Percentiles rank a stretch among this genome's conserved stretches.
Conservation (phyloP, 2,797 vertebrate genomes). For the Podarcis siculus region DNA sequence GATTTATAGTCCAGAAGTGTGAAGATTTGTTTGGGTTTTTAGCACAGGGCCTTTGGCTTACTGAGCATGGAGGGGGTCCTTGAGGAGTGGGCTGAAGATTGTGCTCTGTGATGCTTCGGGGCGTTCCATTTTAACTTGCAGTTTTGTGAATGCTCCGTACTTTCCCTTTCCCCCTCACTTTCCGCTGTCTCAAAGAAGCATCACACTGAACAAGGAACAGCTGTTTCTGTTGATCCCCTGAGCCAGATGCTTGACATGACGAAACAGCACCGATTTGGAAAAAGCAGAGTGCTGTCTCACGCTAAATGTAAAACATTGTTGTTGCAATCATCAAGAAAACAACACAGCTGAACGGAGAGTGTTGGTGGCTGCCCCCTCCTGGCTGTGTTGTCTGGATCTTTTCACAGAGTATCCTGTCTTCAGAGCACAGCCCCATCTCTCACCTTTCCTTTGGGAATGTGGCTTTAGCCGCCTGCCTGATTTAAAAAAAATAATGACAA, state of each 20-base stretch:
- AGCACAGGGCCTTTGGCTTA: background rate
- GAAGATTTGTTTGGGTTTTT: background rate
- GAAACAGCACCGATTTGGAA: background rate
- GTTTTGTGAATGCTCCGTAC: background rate
- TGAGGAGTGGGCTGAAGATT: background rate
- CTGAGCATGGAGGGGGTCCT: background rate
- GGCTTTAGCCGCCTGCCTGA: background rate
- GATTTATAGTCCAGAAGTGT: background rate
- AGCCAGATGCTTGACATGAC: background rate
- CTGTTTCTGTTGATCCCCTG: background rate
- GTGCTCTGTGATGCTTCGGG: background rate
- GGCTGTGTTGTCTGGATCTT: background rate
- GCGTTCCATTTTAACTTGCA: background rate
- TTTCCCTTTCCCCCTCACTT: background rate
- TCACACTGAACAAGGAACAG: background rate
- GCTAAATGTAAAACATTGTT: background rate
- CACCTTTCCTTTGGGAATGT: background rate
- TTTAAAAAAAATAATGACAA: background rate
- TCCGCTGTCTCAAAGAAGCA: background rate
- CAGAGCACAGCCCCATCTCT: background rate
- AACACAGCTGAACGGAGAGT: background rate
- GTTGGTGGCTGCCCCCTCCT: conserved; percentile 12
- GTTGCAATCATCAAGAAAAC: background rate
- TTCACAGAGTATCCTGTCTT: background rate
- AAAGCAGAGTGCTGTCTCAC: background rate